Percentiles rank a stretch among this genome's conserved stretches.
These are phyloP conservation scores for Globia sparganii DNA, from an alignment of 2,888 invertebrate species.

Conservation along the genomic window DNA sequence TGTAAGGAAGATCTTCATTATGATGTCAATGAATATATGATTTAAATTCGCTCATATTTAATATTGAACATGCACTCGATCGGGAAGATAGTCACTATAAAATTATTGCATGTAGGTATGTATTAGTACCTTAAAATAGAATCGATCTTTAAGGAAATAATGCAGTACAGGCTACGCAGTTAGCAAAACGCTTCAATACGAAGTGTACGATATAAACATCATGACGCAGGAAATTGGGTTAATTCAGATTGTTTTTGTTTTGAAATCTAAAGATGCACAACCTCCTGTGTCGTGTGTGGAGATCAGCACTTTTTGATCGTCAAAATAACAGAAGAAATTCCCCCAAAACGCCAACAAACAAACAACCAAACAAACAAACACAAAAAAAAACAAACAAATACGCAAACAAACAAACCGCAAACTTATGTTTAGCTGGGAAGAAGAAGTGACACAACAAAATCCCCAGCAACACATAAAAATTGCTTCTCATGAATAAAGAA, in stretches of 20 bases:
- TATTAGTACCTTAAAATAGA: constrained; percentile 53
- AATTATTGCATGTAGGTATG: constrained; percentile 5
- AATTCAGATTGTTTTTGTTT: background rate
- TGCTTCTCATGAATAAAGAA: background rate
- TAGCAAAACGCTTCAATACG: constrained; percentile 1
- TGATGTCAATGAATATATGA: constrained; percentile 55
- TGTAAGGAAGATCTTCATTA: constrained; percentile 61
- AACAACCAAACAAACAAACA: too few species aligned
- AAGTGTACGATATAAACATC: background rate
- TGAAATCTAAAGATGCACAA: background rate
- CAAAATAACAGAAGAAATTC: background rate
- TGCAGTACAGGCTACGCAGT: constrained; percentile 21
- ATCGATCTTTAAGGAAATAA: constrained; percentile 54
- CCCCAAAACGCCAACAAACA: too few species aligned
- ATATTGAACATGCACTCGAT: constrained; percentile 19
- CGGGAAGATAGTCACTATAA: constrained; percentile 7
- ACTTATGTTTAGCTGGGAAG: background rate
- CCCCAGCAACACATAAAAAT: background rate
- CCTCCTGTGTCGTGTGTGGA: too few species aligned
- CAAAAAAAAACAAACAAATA: too few species aligned
- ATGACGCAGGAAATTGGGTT: background rate
- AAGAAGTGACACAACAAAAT: background rate
- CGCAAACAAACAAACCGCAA: too few species aligned
- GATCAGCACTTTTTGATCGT: background rate
- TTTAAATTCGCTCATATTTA: constrained; percentile 59